Conservation (phyloP, 2,797 vertebrate genomes). For the Neolamprologus multifasciatus region DNA sequence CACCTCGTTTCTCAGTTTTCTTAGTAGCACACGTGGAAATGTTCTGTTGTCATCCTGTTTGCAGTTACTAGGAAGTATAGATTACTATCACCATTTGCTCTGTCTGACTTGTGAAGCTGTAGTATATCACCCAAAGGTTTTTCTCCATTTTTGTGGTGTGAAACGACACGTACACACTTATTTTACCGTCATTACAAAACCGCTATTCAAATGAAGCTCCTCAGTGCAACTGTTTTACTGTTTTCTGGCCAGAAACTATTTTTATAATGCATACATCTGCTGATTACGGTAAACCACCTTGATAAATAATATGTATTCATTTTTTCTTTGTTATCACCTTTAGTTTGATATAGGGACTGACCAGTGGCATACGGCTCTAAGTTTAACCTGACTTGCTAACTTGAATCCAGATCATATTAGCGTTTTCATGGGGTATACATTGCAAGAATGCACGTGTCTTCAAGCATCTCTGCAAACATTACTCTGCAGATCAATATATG, state of each 20-base stretch:
- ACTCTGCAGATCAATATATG: background rate
- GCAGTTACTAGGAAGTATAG: background rate
- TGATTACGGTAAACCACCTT: background rate
- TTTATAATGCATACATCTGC: background rate
- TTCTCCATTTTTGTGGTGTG: background rate
- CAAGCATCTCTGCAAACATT: background rate
- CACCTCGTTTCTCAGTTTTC: background rate
- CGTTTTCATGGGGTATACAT: background rate
- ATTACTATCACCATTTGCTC: background rate
- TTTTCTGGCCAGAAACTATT: background rate
- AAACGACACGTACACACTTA: background rate
- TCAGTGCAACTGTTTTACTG: background rate
- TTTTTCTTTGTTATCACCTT: background rate
- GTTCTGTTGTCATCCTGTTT: background rate
- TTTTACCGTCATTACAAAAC: background rate
- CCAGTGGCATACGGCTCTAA: background rate
- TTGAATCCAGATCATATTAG: background rate
- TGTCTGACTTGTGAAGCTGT: background rate
- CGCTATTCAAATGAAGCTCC: background rate
- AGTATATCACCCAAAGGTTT: background rate
- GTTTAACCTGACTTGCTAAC: background rate
- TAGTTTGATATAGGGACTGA: background rate
- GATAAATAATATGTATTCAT: background rate
- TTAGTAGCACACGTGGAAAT: background rate
- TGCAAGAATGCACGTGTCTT: background rate